Base-by-base conservation (phyloP, 37 sponge, comb jelly and placozoan genomes). In the Halichondria panicea region DNA sequence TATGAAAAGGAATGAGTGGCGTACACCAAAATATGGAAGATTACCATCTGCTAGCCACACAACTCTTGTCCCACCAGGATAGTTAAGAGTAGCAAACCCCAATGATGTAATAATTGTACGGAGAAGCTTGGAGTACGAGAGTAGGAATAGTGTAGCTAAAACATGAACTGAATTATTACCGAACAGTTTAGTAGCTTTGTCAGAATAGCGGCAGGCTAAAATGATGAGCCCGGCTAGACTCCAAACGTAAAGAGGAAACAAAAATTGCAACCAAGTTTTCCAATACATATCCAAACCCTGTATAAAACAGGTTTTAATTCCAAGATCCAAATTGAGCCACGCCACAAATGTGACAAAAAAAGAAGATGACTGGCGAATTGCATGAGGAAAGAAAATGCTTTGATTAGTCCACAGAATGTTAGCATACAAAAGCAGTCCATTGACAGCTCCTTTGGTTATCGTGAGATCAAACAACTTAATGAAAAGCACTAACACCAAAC, bases 391-490 rank as follows among this genome's bases (percentile, higher is more conserved):
- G n/a, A n/a, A n/a, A n/a, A n/a, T n/a, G n/a, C n/a, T n/a, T n/a
- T n/a, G n/a, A n/a, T n/a, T n/a, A n/a, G n/a, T n/a, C 28, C 56
- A 24, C 0, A 85, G 46, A 25, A 85, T 64, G 22, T 71, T 78
- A 0, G 72, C 55, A 71, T 85, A 85, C 37, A 85, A 78, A 21
- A 78, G 39, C 1, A 77, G 54, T 12, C 86, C 86, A 78, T 77
- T 77, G 46, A 85, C 54, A n/a, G 79, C 55, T n/a, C 86, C 79
- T 9, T 9, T 25, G 34, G 86, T 36, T 5, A 85, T 69, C 55
- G 86, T 85, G 19, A 85, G 55, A 44, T 85, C 64, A 34, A 85
- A 66, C 18, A 72, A 9, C 4, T 37, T 59, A 2, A 85, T 64
- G 55, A 66, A 12, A 4, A 78, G 11, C 12, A 85, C 57, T 18